Base-by-base conservation (phyloP, 2,888 invertebrate species). In the Philaethria dido region DNA sequence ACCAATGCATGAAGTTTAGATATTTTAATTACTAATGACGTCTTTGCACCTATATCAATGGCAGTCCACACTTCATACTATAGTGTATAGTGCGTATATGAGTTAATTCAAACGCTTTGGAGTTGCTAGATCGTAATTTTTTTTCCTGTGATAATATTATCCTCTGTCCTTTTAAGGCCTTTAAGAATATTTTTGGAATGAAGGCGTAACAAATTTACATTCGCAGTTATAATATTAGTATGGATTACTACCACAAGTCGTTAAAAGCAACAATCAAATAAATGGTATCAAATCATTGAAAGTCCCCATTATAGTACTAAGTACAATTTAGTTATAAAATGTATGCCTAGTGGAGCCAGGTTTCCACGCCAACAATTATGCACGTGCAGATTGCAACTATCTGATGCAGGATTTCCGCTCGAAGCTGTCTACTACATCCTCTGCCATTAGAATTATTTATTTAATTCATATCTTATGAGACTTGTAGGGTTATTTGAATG, bases 391-490 rank as follows among this genome's bases (percentile, higher is more conserved):
- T 70, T 70, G 64, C 69, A 69, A 69, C 68, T 73, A 75, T 76
- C 76, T 74, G 73, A 74, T 72, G 69, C 67, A 76, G 77, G 77
- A 77, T 75, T 72, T 77, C 77, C 77, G 73, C 73, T 70, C 64
- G 42, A 18, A 63, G 69, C 70, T 68, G 69, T 68, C 73, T 61
- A 59, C 64, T 68, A 70, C 70, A 75, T 75, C 70, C 74, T 73
- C 50, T 63, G 60, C 62, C 54, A 55, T 66, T 64, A 60, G 64
- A 63, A 69, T 69, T 68, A 68, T 61, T 63, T 61, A 63, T 70
- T 70, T 67, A 74, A 73, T 72, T 52, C 72, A 69, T 70, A 77
- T 79, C 84, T 85, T 81, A 84, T 81, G 78, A 76, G 78, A 81
- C 74, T 70, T 76, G 75, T 48, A 52, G 47, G 39, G 29, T 16